A percentile compares a stretch with the other conserved stretches of the same genome.
Conservation (phyloP, 2,888 invertebrate genomes). For the Scaptomyza reducta region DNA sequence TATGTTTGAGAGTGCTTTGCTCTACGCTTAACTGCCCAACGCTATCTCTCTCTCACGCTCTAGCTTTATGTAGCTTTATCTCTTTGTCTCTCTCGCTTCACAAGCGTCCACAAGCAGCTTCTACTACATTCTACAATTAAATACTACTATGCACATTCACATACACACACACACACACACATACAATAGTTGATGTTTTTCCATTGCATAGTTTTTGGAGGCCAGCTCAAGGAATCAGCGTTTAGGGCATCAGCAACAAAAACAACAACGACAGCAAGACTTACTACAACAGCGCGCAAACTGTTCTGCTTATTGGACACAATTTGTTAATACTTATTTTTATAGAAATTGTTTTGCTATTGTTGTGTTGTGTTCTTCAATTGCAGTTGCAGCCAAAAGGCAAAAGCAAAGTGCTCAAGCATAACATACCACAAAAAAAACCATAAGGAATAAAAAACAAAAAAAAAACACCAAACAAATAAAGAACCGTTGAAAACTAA, state of each 20-base stretch:
- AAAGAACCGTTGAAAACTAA: constrained; percentile 15
- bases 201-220: constrained; percentile 65
- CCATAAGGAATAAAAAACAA: constrained; percentile 4
- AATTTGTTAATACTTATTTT: constrained; percentile 1
- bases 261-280: constrained; percentile 14
- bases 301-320: constrained; percentile 2
- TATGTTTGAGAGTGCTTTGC: background rate
- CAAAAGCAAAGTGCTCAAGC: constrained; percentile 21
- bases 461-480: constrained; percentile 2
- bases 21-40: background rate
- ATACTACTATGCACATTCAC: constrained; percentile 69
- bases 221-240: constrained; percentile 42
- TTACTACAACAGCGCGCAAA: background rate
- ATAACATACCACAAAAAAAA: constrained; percentile 11
- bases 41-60: constrained; percentile 3
- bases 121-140: constrained; percentile 79
- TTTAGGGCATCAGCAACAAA: constrained; percentile 19
- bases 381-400: constrained; percentile 40
- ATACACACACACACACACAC: constrained; percentile 20
- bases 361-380: constrained; percentile 16
- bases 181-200: constrained; percentile 47
- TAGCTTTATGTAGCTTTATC: background rate
- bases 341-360: constrained; percentile 3
- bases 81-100: background rate
- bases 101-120: constrained; percentile 15